Evolutionary conservation across 2,113 vertebrate species (phyloP), one percentile per base, ranked within the genome.

Genomic region (Trichomycterus rosablanca): DNA sequence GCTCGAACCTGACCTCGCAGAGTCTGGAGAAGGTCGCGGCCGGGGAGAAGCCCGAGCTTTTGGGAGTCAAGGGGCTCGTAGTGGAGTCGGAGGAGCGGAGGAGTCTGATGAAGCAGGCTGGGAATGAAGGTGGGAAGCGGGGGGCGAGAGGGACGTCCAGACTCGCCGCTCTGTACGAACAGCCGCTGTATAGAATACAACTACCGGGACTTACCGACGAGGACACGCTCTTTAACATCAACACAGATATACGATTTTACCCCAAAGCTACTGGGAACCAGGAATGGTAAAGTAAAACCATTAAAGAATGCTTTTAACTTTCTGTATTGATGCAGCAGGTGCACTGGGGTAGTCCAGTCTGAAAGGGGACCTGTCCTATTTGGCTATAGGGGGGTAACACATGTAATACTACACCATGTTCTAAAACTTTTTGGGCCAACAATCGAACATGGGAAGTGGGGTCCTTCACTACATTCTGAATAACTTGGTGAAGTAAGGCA

Each of bases 141-240:
- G 3, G 37, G 68, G 48, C 12, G 64, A 58, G 0, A 61, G 49
- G 23, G 74, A 71, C 1, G 66, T 84, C 89, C 16, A 81, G 84
- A 12, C 77, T 97, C 63, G 72, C 79, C 0, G 81, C 84, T 23
- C 87, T 97, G 30, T 94, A 93, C 65, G 68, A 87, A 57, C 92
- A 96, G 72, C 89, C 91, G 2, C 81, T 97, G 0, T 97, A 91
- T 81, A 83, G 68, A 56, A 77, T 73, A 26, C 74, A 81, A 8
- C 67, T 83, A 30, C 91, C 92, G 3, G 55, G 76, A 7, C 85
- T 94, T 5, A 82, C 86, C 0, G 91, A 93, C 26, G 86, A 85
- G 23, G 95, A 97, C 77, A 90, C 90, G 60, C 77, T 98, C 55
- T 98, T 98, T 79, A 92, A 89, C 69, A 89, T 97, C 76, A 92